Evolutionary conservation across 1,140 invertebrate species (phyloP), one percentile per base, ranked within the genome.

Genomic region (Drosophila insularis): DNA sequence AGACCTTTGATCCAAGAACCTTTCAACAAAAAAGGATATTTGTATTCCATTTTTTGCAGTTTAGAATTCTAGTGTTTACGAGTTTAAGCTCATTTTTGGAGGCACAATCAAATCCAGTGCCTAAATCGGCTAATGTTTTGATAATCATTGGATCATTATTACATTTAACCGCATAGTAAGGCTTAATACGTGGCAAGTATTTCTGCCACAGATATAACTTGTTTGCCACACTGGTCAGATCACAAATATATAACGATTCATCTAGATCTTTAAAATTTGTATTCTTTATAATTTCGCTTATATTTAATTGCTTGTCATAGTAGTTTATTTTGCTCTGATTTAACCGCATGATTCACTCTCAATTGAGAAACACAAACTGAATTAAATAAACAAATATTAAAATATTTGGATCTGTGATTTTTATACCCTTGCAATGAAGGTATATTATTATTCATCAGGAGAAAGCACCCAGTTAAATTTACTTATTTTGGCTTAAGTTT

Each of bases 91-190:
- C 98, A 46, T 92, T 94, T 93, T 98, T 98, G 59, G 98, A 99
- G 46, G 98, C 98, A 93, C 98, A 99, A 93, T 99, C 98, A 93
- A 99, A 99, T 65, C 96, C 95, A 54, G 94, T 93, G 19, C 98
- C 98, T 63, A 99, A 93, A 19, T 96, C 94, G 43, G 97, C 97
- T 71, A 99, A 92, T 31, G 97, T 94, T 92, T 96, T 95, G 59
- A 99, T 93, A 46, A 99, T 94, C 67, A 95, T 92, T 35, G 95
- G 93, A 92, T 96, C 95, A 82, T 98, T 97, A 92, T 99, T 99
- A 93, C 98, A 99, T 92, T 99, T 99, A 50, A 99, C 97, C 84
- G 98, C 98, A 93, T 99, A 99, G 93, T 96, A 97, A 4, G 99
- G 98, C 60, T 96, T 94, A 4, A 99, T 96, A 23, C 98, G 94